A percentile compares a stretch with the other conserved stretches of the same genome.
Conservation (phyloP, 2,113 vertebrate species). For the Atrichornis clamosus region DNA sequence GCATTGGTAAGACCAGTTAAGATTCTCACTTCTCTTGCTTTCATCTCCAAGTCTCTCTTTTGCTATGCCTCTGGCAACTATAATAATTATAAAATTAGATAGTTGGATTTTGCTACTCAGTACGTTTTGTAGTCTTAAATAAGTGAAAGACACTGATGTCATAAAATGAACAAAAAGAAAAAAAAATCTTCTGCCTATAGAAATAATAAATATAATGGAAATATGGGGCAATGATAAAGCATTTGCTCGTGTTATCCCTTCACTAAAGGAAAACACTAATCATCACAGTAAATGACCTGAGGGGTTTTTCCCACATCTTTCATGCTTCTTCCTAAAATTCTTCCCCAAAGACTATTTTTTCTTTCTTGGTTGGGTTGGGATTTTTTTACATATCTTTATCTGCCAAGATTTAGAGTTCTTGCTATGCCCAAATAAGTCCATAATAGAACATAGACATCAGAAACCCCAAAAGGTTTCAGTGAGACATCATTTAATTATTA, state of each 20-base stretch:
- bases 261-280: neutral
- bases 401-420: neutral
- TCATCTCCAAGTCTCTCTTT: neutral
- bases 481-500: neutral
- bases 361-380: neutral
- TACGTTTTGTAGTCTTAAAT: neutral
- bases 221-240: neutral
- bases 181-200: neutral
- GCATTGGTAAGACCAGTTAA: neutral
- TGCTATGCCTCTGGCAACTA: neutral
- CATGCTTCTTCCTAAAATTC: neutral
- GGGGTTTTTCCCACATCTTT: accelerated
- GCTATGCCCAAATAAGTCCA: neutral
- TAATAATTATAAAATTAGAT: neutral
- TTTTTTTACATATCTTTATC: neutral
- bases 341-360: neutral
- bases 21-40: neutral
- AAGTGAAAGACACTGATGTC: neutral
- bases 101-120: neutral
- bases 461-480: neutral
- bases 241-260: neutral
- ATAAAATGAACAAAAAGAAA: neutral
- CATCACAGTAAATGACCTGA: neutral
- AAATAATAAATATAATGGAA: neutral
- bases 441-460: neutral